A percentile compares a stretch with the other conserved stretches of the same genome.
Conservation (phyloP, 2,113 vertebrate species). For the Apodemus speciosus region DNA sequence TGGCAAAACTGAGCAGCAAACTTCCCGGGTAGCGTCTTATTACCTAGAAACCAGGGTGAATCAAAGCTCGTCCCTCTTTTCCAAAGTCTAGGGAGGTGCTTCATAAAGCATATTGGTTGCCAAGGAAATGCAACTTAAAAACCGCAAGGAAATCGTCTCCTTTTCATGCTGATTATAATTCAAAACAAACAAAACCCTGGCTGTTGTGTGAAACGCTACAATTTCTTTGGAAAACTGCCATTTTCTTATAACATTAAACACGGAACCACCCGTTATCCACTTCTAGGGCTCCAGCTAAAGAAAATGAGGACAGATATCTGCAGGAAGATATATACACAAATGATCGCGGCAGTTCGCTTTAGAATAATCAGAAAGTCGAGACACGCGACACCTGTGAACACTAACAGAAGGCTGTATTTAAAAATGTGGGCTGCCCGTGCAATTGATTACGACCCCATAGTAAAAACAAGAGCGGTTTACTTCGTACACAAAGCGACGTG, state of each 20-base stretch:
- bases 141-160: background rate
- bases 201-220: background rate
- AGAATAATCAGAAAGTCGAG: background rate
- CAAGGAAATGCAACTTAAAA: background rate
- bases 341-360: background rate
- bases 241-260: conserved; percentile 12
- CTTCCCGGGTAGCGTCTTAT: background rate
- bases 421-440: background rate
- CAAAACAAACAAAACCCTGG: background rate
- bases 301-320: background rate
- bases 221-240: background rate
- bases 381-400: background rate
- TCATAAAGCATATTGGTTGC: background rate
- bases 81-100: background rate
- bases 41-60: background rate
- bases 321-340: background rate
- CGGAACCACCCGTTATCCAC: background rate
- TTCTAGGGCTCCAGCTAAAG: background rate
- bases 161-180: background rate
- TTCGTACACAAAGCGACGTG: fast-evolving
- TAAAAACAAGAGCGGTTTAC: background rate
- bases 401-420: background rate
- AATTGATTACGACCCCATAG: background rate
- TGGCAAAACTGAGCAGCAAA: background rate
- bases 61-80: background rate